These are phyloP conservation scores for Dolichallabes microphthalmus DNA, from an alignment of 2,113 vertebrate genomes.

Conservation along the genomic window DNA sequence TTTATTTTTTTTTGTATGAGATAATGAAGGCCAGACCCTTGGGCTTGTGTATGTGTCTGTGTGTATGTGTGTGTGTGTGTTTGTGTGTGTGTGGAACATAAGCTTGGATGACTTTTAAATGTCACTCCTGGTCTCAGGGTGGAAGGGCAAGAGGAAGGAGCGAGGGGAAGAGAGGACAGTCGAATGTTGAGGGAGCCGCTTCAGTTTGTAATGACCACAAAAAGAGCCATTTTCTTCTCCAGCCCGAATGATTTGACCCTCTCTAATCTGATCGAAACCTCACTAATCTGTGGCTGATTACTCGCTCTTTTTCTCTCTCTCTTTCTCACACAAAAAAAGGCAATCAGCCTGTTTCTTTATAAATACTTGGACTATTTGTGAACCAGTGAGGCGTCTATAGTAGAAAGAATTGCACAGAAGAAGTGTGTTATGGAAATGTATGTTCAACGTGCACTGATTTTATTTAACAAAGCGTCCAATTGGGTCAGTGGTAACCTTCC, in stretches of 20 bases:
- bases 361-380: neutral
- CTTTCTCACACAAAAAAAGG: neutral
- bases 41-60: slow-evolving; percentile 24
- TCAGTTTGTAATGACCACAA: slow-evolving; percentile 44
- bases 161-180: slow-evolving; percentile 28
- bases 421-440: neutral
- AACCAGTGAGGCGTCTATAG: neutral
- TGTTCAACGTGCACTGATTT: neutral
- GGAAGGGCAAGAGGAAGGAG: slow-evolving; percentile 34
- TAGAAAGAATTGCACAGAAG: neutral
- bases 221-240: slow-evolving; percentile 25
- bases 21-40: slow-evolving; percentile 52
- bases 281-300: neutral
- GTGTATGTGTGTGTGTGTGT: slow-evolving; percentile 34
- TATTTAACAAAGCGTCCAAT: too few species aligned
- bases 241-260: neutral
- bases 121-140: slow-evolving; percentile 57
- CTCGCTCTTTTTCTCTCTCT: slow-evolving; percentile 1
- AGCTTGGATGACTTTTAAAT: slow-evolving; percentile 71
- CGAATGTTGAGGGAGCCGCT: slow-evolving; percentile 18
- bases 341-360: slow-evolving; percentile 18
- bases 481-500: too few species aligned
- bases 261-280: neutral
- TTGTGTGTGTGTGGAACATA: slow-evolving; percentile 31
- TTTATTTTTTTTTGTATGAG: slow-evolving; percentile 39